A percentile compares a stretch with the other conserved stretches of the same genome.
Conservation (phyloP, 2,113 vertebrate species). For the Pelecanus crispus region DNA sequence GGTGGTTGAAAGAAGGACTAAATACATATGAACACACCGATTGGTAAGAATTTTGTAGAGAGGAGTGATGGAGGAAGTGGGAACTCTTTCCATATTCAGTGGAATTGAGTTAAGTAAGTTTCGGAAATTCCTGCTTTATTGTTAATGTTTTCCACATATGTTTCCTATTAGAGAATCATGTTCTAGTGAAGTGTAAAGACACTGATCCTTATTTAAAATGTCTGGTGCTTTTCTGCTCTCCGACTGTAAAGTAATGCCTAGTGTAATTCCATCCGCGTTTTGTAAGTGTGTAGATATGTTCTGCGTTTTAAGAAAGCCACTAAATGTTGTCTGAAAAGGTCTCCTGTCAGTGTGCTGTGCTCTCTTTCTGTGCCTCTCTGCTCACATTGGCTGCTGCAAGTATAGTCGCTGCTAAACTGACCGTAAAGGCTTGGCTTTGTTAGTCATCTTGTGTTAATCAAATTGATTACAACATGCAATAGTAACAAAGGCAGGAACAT, state of each 20-base stretch:
- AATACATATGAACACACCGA: background rate
- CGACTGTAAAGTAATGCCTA: background rate
- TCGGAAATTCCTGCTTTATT: slow-evolving; percentile 8
- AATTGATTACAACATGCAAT: background rate
- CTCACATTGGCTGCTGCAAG: background rate
- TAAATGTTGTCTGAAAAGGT: background rate
- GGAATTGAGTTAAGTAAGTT: background rate
- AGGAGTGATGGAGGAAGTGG: background rate
- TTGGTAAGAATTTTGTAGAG: background rate
- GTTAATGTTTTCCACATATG: slow-evolving; percentile 46
- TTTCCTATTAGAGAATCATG: slow-evolving; percentile 40
- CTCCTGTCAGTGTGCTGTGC: background rate
- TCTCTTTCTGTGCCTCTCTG: background rate
- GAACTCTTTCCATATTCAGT: background rate
- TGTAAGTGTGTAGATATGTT: background rate
- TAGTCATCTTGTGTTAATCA: background rate
- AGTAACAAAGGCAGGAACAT: background rate
- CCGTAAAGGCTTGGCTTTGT: background rate
- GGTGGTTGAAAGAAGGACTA: background rate
- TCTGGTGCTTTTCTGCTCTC: slow-evolving; percentile 9
- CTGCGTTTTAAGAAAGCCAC: background rate
- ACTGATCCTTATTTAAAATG: slow-evolving; percentile 32
- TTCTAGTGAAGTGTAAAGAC: slow-evolving; percentile 52
- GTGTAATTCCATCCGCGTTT: slow-evolving; percentile 1
- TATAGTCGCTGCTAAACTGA: background rate